These are phyloP conservation scores for Archocentrus centrarchus DNA, from an alignment of 2,113 vertebrate species.

Conservation along the genomic window DNA sequence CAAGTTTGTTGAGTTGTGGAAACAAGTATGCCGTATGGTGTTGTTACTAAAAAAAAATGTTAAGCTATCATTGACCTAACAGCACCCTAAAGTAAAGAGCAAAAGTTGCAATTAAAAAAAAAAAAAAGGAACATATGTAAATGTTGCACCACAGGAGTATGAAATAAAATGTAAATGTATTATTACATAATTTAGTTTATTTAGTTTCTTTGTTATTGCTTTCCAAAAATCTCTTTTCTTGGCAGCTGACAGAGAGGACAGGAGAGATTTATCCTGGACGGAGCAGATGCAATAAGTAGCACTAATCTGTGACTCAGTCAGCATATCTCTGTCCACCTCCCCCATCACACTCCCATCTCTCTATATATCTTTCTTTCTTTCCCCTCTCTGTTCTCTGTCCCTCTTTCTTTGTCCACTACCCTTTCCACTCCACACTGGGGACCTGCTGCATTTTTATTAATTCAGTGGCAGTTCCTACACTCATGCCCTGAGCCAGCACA, in stretches of 20 bases:
- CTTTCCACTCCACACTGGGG: neutral
- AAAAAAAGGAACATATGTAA: neutral
- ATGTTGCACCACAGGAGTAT: neutral
- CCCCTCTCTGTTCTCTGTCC: conserved; percentile 1
- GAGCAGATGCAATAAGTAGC: conserved; percentile 58
- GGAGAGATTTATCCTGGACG: conserved; percentile 47
- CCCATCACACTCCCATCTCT: conserved; percentile 39
- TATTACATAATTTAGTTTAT: neutral
- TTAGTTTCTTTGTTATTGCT: neutral
- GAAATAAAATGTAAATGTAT: neutral
- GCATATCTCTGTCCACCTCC: conserved; percentile 43
- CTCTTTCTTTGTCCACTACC: conserved; percentile 22
- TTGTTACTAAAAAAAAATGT: neutral
- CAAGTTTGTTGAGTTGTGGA: neutral
- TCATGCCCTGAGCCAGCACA: conserved; percentile 17
- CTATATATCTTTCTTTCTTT: conserved; percentile 6
- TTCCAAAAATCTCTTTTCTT: neutral
- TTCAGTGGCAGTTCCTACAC: conserved; percentile 38
- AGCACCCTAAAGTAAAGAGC: neutral
- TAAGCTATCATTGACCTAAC: neutral
- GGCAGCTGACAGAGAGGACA: conserved; percentile 9
- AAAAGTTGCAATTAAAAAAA: neutral
- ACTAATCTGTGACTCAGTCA: conserved; percentile 65
- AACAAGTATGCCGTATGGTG: neutral
- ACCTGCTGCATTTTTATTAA: conserved; percentile 55